Percentiles rank a stretch among this genome's conserved stretches.
Conservation (phyloP, 2,797 vertebrate genomes). For the Ptychadena robeensis region DNA sequence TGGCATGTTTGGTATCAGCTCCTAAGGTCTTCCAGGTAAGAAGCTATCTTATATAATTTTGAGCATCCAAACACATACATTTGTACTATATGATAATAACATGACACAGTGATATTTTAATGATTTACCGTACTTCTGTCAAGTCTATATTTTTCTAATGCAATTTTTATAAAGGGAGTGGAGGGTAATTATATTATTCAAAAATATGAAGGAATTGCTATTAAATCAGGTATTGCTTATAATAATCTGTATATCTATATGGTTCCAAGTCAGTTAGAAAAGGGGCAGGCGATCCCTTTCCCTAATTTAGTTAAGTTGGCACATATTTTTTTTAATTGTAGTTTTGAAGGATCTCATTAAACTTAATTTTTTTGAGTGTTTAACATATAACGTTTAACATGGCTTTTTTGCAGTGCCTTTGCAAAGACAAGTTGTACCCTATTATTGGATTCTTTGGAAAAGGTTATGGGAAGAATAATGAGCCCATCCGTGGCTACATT, state of each 20-base stretch:
- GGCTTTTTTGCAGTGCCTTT: slow-evolving; percentile 72
- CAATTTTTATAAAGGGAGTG: too few relatives aligned
- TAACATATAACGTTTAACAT: background rate
- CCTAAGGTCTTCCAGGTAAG: slow-evolving; percentile 81
- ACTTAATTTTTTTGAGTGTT: background rate
- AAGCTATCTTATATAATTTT: background rate
- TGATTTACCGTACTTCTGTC: too few relatives aligned
- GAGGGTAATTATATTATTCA: too few relatives aligned
- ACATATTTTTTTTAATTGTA: too few relatives aligned
- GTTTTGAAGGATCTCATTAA: background rate
- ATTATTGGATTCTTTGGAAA: slow-evolving; percentile 79
- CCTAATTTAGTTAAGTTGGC: too few relatives aligned
- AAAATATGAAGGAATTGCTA: too few relatives aligned
- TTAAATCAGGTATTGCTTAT: too few relatives aligned
- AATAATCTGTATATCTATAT: too few relatives aligned
- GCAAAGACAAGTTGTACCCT: slow-evolving; percentile 79
- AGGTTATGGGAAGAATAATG: slow-evolving; percentile 79
- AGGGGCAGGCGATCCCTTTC: too few relatives aligned
- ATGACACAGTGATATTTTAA: too few relatives aligned
- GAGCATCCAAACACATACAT: background rate
- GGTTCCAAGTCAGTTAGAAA: too few relatives aligned
- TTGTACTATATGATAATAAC: background rate
- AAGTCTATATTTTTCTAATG: too few relatives aligned
- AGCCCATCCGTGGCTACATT: slow-evolving; percentile 75
- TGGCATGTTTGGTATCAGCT: slow-evolving; percentile 79